These are phyloP conservation scores for Umimayanthus chanpuru DNA, from an alignment of 92 coral and sea anemone genomes.

Conservation along the genomic window DNA sequence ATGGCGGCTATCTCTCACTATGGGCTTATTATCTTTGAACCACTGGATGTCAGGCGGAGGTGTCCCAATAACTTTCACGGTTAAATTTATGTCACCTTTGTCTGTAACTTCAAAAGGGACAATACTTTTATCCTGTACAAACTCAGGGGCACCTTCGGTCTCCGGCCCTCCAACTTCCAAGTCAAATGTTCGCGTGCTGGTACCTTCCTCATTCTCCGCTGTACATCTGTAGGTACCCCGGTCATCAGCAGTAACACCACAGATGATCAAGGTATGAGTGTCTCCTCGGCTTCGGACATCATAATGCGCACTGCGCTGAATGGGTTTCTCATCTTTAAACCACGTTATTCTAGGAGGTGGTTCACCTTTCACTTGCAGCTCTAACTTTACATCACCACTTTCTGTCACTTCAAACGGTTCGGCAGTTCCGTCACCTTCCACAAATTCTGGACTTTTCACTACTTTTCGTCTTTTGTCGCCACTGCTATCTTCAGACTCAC, in stretches of 20 bases:
- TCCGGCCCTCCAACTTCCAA: constrained; percentile 58
- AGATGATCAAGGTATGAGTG: constrained; percentile 67
- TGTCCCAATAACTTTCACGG: constrained; percentile 66
- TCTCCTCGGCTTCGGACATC: constrained; percentile 59
- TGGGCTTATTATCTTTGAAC: constrained; percentile 79
- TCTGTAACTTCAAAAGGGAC: constrained; percentile 71
- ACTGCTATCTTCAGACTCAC: neutral
- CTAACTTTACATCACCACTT: constrained; percentile 53
- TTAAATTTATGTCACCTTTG: constrained; percentile 64
- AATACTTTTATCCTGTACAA: constrained; percentile 67
- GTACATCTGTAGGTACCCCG: constrained; percentile 66
- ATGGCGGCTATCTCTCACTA: constrained; percentile 43
- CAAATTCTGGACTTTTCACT: constrained; percentile 37
- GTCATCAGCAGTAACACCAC: constrained; percentile 74
- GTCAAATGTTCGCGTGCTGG: constrained; percentile 48
- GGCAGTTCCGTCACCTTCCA: constrained; percentile 42
- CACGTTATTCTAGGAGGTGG: constrained; percentile 54
- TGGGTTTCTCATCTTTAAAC: constrained; percentile 51
- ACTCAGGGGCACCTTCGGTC: constrained; percentile 49
- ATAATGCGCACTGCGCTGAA: constrained; percentile 43
- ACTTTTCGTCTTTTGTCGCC: constrained; percentile 32
- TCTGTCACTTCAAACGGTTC: constrained; percentile 43
- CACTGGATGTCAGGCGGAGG: constrained; percentile 73
- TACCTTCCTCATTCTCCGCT: constrained; percentile 58
- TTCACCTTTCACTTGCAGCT: constrained; percentile 54